Conservation (phyloP, 2,888 invertebrate genomes). For the Holacanthella duospinosa region DNA sequence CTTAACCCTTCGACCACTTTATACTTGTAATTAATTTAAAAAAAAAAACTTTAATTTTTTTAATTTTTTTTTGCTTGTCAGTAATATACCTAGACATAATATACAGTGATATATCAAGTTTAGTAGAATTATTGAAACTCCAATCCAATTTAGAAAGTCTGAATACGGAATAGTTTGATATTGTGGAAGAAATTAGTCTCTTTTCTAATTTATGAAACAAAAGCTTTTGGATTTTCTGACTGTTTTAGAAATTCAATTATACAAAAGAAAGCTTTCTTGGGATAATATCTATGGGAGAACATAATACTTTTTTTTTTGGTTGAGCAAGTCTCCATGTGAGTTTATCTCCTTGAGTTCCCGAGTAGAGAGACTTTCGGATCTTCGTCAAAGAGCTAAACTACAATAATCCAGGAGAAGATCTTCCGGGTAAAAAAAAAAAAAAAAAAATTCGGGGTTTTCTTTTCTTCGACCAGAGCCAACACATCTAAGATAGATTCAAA, state of each 20-base stretch:
- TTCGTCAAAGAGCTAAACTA: not conserved
- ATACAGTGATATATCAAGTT: too few relatives aligned
- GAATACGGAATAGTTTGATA: too few relatives aligned
- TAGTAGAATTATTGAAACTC: too few relatives aligned
- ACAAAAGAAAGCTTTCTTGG: too few relatives aligned
- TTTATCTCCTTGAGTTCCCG: not conserved
- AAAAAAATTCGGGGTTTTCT: not conserved
- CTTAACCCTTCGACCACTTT: too few relatives aligned
- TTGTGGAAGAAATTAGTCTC: not conserved
- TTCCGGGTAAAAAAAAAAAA: not conserved
- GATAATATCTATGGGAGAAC: too few relatives aligned
- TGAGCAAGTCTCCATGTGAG: not conserved
- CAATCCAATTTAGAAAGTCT: too few relatives aligned
- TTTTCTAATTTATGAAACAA: not conserved
- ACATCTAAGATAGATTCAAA: too few relatives aligned
- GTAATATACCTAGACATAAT: too few relatives aligned
- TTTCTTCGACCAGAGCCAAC: not conserved
- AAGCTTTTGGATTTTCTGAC: not conserved
- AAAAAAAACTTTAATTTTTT: too few relatives aligned
- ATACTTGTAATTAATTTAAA: too few relatives aligned
- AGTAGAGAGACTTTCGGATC: not conserved
- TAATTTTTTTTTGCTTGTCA: too few relatives aligned
- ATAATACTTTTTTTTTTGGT: not conserved
- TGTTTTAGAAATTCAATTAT: not conserved
- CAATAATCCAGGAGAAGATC: not conserved